These are phyloP conservation scores for Rallus crepitans DNA, from an alignment of 2,797 vertebrate species.

Conservation along the genomic window DNA sequence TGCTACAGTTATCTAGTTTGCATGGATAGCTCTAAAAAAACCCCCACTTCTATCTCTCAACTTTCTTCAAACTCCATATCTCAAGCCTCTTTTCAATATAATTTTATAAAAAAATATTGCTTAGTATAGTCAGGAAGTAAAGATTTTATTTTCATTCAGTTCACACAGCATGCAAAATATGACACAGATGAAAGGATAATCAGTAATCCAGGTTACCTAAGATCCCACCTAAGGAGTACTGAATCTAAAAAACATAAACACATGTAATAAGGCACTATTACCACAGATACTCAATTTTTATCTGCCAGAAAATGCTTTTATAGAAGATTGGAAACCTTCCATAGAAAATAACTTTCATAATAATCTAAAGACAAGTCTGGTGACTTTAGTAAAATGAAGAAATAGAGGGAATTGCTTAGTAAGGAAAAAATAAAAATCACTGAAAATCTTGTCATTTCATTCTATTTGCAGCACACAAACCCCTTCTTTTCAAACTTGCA, in stretches of 20 bases:
- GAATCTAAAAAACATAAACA: not conserved
- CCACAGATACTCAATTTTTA: not conserved
- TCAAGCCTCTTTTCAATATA: not conserved
- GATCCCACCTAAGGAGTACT: not conserved
- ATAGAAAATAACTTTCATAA: not conserved
- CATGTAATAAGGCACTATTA: not conserved
- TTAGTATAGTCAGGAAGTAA: not conserved
- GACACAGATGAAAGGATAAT: not conserved
- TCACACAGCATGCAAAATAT: not conserved
- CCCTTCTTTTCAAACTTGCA: not conserved
- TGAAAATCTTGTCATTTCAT: not conserved
- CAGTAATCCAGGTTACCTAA: not conserved
- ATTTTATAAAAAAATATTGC: not conserved
- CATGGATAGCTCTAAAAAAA: not conserved
- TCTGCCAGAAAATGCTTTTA: not conserved
- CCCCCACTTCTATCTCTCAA: not conserved
- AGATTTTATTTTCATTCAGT: not conserved
- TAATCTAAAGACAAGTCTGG: not conserved
- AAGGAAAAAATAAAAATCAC: not conserved
- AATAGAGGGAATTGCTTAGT: not conserved
- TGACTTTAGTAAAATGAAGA: not conserved
- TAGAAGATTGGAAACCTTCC: not conserved
- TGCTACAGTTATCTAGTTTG: not conserved
- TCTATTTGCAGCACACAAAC: not conserved
- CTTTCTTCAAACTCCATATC: not conserved